Evolutionary conservation across 2,113 vertebrate species (phyloP).

Genomic region (Calidris pygmaea): DNA sequence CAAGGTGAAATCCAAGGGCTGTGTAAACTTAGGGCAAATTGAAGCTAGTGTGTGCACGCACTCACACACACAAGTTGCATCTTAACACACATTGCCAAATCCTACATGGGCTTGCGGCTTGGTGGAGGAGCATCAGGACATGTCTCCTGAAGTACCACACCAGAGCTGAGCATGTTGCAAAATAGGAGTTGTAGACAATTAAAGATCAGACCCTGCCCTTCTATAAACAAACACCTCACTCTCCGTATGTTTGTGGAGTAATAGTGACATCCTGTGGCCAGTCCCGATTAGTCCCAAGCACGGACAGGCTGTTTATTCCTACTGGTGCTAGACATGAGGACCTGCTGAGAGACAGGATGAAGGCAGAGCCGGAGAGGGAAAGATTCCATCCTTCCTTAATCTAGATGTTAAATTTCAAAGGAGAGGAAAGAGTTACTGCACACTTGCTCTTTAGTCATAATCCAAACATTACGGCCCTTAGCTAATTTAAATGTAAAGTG

Average conservation of each 20-base stretch:
- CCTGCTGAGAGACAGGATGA: neutral
- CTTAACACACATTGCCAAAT: rapidly evolving
- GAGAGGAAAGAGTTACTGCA: slow-evolving; percentile 45
- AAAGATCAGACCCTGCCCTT: neutral
- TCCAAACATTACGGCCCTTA: slow-evolving; percentile 33
- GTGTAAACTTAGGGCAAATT: neutral
- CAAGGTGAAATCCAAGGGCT: slow-evolving; percentile 34
- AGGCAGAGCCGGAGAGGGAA: neutral
- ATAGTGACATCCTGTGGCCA: slow-evolving; percentile 76
- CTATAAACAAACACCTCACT: slow-evolving; percentile 48
- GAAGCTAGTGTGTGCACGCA: rapidly evolving
- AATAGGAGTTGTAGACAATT: neutral
- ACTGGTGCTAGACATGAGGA: neutral
- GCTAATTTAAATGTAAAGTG: slow-evolving; percentile 54
- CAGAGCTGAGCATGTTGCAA: neutral
- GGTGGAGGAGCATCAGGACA: neutral
- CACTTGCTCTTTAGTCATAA: slow-evolving; percentile 29
- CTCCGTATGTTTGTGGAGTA: slow-evolving; percentile 66
- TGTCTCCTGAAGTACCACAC: neutral
- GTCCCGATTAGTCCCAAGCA: slow-evolving; percentile 44
- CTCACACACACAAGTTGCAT: rapidly evolving
- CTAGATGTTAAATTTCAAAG: neutral
- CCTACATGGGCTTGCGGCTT: neutral
- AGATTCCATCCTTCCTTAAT: neutral
- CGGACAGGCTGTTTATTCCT: slow-evolving; percentile 14